A percentile compares a stretch with the other conserved stretches of the same genome.
Conservation (phyloP, 1,140 invertebrate genomes). For the Reticulitermes speratus region DNA sequence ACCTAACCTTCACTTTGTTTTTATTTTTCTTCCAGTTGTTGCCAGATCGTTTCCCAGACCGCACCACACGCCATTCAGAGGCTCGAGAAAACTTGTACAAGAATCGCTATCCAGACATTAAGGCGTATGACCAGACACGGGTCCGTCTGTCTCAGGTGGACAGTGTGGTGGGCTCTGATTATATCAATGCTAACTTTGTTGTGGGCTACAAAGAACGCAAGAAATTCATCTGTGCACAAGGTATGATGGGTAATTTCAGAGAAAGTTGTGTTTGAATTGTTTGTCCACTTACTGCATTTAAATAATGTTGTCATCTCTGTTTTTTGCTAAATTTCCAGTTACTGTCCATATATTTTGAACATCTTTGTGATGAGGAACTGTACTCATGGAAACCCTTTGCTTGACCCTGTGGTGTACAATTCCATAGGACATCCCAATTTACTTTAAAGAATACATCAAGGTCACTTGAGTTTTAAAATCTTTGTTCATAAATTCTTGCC, state of each 20-base stretch:
- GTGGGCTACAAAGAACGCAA: constrained; percentile 90
- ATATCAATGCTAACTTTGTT: constrained; percentile 93
- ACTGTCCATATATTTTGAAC: too few relatives aligned
- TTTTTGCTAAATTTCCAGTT: too few relatives aligned
- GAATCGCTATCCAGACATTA: constrained; percentile 87
- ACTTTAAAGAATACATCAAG: too few relatives aligned
- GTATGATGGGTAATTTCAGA: constrained; percentile 36
- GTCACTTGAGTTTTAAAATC: too few relatives aligned
- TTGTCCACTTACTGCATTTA: too few relatives aligned
- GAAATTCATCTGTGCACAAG: constrained; percentile 91
- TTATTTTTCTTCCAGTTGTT: constrained; percentile 51
- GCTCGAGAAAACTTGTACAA: constrained; percentile 83
- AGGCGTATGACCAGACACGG: constrained; percentile 89
- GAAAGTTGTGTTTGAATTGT: too few relatives aligned
- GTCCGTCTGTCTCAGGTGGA: constrained; percentile 76
- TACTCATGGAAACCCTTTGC: too few relatives aligned
- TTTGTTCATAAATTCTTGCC: too few relatives aligned
- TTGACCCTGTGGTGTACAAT: too few relatives aligned
- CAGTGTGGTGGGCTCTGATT: constrained; percentile 77
- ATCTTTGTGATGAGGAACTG: too few relatives aligned
- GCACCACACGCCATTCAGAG: constrained; percentile 83
- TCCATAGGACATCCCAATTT: too few relatives aligned
- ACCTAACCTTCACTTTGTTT: background rate
- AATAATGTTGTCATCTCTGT: too few relatives aligned
- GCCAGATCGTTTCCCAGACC: constrained; percentile 82